A percentile compares a stretch with the other conserved stretches of the same genome.
phyloP scores from a whole-genome alignment of 1,140 invertebrate species.

The Amyelois transitella region DNA sequence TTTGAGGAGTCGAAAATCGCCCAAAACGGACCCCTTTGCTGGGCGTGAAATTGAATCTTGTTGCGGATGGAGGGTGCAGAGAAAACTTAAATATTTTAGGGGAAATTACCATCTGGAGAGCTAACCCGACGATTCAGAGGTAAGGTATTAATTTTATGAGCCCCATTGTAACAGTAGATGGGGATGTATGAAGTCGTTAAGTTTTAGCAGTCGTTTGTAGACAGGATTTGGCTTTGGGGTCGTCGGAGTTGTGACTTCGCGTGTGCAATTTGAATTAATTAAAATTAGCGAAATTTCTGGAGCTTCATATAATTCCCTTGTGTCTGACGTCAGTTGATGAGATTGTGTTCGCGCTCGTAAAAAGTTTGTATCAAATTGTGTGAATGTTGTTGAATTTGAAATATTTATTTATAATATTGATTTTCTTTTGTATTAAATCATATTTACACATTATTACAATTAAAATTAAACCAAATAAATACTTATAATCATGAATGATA shows the following conservation, averaged over 20 bases:
- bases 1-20: slow-evolving; percentile 55
- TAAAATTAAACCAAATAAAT: too few species aligned
- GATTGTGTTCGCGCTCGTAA: slow-evolving; percentile 27
- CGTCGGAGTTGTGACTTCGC: slow-evolving; percentile 19
- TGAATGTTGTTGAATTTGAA: background rate
- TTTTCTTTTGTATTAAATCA: too few species aligned
- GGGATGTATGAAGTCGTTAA: slow-evolving; percentile 63
- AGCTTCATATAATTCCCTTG: slow-evolving; percentile 21
- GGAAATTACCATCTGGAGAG: slow-evolving; percentile 53
- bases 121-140: slow-evolving; percentile 49
- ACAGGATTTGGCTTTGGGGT: slow-evolving; percentile 37
- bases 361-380: slow-evolving; percentile 27
- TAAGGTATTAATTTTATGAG: slow-evolving; percentile 68
- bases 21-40: slow-evolving; percentile 59
- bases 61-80: slow-evolving; percentile 60
- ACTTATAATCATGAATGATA: too few species aligned
- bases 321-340: slow-evolving; percentile 21
- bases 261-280: slow-evolving; percentile 47
- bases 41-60: slow-evolving; percentile 73
- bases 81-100: slow-evolving; percentile 72
- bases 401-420: background rate
- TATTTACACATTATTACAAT: too few species aligned
- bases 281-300: slow-evolving; percentile 38
- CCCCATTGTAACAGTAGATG: slow-evolving; percentile 50
- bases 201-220: slow-evolving; percentile 55